Evolutionary conservation across 2,113 vertebrate species (phyloP), one percentile per base, ranked within the genome.

Genomic region (Zosterops lateralis): DNA sequence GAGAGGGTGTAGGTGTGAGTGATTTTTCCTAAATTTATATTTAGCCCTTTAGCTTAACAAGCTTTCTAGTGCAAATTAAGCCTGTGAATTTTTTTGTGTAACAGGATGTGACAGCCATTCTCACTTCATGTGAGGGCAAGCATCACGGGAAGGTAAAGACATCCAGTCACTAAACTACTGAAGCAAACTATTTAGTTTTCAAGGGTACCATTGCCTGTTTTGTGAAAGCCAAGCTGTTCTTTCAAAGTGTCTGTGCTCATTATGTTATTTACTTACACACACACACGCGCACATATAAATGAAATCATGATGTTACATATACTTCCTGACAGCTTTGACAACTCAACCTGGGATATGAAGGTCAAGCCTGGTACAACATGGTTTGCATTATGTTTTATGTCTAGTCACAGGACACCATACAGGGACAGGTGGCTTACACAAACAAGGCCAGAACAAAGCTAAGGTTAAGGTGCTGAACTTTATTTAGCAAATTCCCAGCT

Each of bases 21-120:
- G 54, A 56, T 81, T 74, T 61, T 14, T 72, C 25, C 22, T 75
- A 32, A 32, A 58, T 84, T 86, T 86, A 29, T 80, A 79, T 70
- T 82, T 80, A 74, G 40, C 18, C 38, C 34, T 81, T 71, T 36
- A 77, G 19, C 8, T 84, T 74, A 73, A 73, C 26, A 70, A 71
- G 22, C 6, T 84, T 64, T 50, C 25, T 19, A n/a, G 36, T 48
- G 68, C 65, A 87, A 92, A 90, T 90, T 92, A 95, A 93, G 9
- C 44, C 40, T 38, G 22, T 67, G 28, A 89, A 45, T 56, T 44
- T 83, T 25, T 86, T 53, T 71, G 12, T 45, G 22, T 71, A 70
- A 44, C 22, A 56, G 36, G 22, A 67, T 77, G 11, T 0, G 1
- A 81, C 31, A 90, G 12, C 10, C 28, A n/a, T 67, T 83, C 38